These are phyloP conservation scores for Gallinago nigripennis DNA, from an alignment of 2,797 vertebrate genomes.

Conservation along the genomic window DNA sequence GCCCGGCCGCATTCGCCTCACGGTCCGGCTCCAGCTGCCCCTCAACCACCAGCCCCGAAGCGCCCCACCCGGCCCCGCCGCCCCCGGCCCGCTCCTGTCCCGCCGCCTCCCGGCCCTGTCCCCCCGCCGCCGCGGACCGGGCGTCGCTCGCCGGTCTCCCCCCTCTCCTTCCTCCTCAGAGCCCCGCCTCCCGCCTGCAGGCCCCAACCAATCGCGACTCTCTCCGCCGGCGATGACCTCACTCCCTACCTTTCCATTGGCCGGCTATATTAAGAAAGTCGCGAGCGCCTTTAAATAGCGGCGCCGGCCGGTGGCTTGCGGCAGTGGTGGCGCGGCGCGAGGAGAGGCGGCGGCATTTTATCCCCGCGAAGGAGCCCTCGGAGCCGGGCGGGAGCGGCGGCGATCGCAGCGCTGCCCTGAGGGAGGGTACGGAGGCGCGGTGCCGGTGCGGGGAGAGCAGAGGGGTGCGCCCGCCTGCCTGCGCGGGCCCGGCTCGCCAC, in stretches of 20 bases:
- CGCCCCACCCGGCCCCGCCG: too few species aligned
- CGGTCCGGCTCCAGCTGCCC: background rate
- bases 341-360: rapidly evolving
- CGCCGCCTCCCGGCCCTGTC: background rate
- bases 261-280: constrained; percentile 94
- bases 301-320: constrained; percentile 1
- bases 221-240: constrained; percentile 80
- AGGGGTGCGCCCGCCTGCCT: constrained; percentile 17
- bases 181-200: background rate
- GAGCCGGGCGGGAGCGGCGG: too few species aligned
- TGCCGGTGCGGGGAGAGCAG: background rate
- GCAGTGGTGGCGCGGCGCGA: rapidly evolving
- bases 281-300: constrained; percentile 87
- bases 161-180: background rate
- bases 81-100: too few species aligned
- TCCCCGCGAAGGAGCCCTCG: rapidly evolving
- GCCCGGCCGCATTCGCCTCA: background rate
- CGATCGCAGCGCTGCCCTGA: background rate
- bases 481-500: constrained; percentile 59
- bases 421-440: background rate
- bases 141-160: background rate
- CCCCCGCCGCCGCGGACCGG: background rate
- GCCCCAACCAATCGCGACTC: constrained; percentile 74
- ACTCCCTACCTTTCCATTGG: constrained; percentile 86
- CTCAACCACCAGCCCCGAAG: background rate